Evolutionary conservation across 2,888 invertebrate species (phyloP).

Genomic region (Galeruca laticollis): DNA sequence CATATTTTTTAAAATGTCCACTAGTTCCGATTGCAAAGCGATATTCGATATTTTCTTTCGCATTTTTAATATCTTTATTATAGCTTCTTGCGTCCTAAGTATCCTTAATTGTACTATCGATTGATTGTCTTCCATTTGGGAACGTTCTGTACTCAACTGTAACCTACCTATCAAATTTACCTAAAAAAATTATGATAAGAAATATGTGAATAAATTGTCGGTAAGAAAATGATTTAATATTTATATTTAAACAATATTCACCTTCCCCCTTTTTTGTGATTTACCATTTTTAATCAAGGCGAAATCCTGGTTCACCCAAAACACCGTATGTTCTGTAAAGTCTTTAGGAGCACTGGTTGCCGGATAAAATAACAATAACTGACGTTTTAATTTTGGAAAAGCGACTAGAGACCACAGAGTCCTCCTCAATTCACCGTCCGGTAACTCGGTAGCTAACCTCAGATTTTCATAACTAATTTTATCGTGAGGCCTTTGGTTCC

Average conservation of each 20-base stretch:
- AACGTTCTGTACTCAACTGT: slow-evolving; percentile 94
- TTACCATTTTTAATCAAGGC: slow-evolving; percentile 94
- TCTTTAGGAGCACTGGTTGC: slow-evolving; percentile 90
- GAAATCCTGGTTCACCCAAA: slow-evolving; percentile 98
- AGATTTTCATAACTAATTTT: slow-evolving; percentile 97
- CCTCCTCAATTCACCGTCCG: slow-evolving; percentile 93
- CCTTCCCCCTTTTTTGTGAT: slow-evolving; percentile 92
- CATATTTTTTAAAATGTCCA: slow-evolving; percentile 99
- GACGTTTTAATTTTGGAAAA: slow-evolving; percentile 95
- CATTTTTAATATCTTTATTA: slow-evolving; percentile 99
- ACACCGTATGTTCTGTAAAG: slow-evolving; percentile 90
- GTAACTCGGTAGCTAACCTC: slow-evolving; percentile 94
- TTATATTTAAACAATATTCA: no score
- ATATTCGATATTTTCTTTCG: slow-evolving; percentile 94
- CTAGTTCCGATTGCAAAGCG: slow-evolving; percentile 95
- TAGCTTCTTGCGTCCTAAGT: slow-evolving; percentile 94
- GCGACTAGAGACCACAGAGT: slow-evolving; percentile 97
- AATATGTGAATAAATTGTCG: slow-evolving; percentile 9
- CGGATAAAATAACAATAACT: slow-evolving; percentile 87
- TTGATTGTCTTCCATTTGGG: slow-evolving; percentile 97
- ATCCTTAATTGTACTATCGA: slow-evolving; percentile 97
- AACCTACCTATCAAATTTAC: slow-evolving; percentile 96
- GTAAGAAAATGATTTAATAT: no score
- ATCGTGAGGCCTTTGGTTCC: slow-evolving; percentile 96
- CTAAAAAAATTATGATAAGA: slow-evolving; percentile 57